Evolutionary conservation across 2,113 vertebrate species (phyloP), one percentile per base, ranked within the genome.

Genomic region (Ictalurus furcatus): DNA sequence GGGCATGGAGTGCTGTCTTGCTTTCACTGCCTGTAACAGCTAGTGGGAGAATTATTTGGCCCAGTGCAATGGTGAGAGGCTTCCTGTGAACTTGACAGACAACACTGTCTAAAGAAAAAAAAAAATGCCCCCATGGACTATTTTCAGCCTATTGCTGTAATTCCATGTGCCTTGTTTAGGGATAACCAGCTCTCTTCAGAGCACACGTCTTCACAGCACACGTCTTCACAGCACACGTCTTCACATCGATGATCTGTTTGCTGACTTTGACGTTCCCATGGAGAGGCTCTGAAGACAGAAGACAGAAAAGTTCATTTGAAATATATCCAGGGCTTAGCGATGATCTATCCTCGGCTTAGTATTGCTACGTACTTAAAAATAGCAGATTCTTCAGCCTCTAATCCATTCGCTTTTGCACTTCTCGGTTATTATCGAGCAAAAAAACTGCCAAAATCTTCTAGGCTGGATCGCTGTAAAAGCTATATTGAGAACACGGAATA

Each of bases 121-220:
- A 61, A 63, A 84, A 84, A 65, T 21, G 25, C 63, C 89, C 76
- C 65, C 16, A 11, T 52, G 69, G 85, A 76, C 85, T 86, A 87
- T 86, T 87, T 84, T 87, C 85, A 85, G 85, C 30, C 44, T 84
- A 76, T 82, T 52, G 78, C 85, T 63, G 63, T 87, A 87, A 84
- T 88, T 85, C 76, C 65, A 28, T 85, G 37, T 78, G 58, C 59
- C 82, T 84, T 78, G 28, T 74, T 78, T 13, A 61, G 54, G 73
- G 85, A 89, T 89, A 89, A 85, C 84, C 90, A 78, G 59, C 87
- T 90, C 85, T 71, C 63, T 73, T 89, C 85, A 80, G 67, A 48
- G 67, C 13, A 80, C 56, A 25, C 13, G n/a, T 85, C 85, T 88
- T 89, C 85, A 80, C 56, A 48, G 67, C 13, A 80, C 56, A 34